Conservation (phyloP, 2,888 invertebrate genomes). For the Cantharis rufa region DNA sequence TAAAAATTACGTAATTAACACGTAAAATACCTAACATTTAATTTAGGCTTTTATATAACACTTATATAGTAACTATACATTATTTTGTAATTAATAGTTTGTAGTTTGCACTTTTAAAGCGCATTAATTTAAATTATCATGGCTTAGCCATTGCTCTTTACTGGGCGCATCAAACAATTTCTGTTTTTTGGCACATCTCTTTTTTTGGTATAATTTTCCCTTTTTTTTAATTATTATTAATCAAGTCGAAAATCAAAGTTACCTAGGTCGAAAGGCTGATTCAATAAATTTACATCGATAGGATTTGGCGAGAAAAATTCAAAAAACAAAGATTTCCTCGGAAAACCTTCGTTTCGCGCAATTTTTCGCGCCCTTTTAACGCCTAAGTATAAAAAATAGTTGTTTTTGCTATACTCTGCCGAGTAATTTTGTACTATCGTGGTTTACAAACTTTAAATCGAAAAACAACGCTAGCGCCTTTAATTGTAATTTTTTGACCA, state of each 20-base stretch:
- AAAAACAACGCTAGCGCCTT: not conserved
- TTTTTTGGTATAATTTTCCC: not conserved
- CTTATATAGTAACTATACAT: constrained; percentile 45
- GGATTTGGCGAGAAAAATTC: not conserved
- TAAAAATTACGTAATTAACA: constrained; percentile 40
- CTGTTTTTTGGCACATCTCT: constrained; percentile 38
- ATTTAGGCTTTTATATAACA: constrained; percentile 36
- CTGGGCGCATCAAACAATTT: constrained; percentile 42
- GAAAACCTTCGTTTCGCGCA: not conserved
- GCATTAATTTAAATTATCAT: constrained; percentile 47
- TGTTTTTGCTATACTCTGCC: not conserved
- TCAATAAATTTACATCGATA: not conserved
- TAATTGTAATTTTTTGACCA: not conserved
- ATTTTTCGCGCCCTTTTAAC: not conserved
- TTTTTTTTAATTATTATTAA: not conserved
- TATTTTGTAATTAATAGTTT: constrained; percentile 46
- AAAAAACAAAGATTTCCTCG: not conserved
- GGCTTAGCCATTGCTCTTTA: constrained; percentile 49
- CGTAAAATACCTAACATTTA: constrained; percentile 42
- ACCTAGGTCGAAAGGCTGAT: not conserved
- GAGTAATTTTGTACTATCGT: not conserved
- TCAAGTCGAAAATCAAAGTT: not conserved
- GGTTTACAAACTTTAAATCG: not conserved
- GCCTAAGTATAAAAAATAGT: not conserved
- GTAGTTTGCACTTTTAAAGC: constrained; percentile 54